Base-by-base conservation (phyloP, 1,140 invertebrate species). In the Zaprionus kolodkinae region DNA sequence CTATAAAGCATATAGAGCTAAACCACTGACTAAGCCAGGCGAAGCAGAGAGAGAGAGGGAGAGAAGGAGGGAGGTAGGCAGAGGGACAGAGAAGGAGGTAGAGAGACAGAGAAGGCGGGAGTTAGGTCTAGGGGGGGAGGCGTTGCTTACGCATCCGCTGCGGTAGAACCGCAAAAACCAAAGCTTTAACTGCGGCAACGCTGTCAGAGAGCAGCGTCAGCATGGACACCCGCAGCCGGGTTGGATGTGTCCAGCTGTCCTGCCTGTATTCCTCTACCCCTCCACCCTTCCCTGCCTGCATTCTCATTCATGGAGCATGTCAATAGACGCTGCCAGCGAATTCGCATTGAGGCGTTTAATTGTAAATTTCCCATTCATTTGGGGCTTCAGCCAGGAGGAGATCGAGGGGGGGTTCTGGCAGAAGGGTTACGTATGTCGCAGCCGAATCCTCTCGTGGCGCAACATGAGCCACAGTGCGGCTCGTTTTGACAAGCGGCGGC, bases 121-220 rank as follows among this genome's bases (percentile, higher is more conserved):
- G 40, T 6, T 7, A 6, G 15, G 17, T 0, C 3, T 2, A 3
- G 17, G 45, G 45, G 45, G 45, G 45, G 45, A 17, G 45, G 9
- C 9, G 15, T 15, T 48, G 70, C 64, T 35, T 50, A 78, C 78
- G 81, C 74, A 78, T 84, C 81, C 81, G 81, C 78, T 50, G 45
- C 10, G 45, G 45, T 50, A 12, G 21, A 83, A 91, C 89, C 89
- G 81, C 89, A 91, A 86, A 88, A 91, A 91, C 89, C 89, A 89
- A 91, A 91, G 84, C 89, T 82, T 82, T 78, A 81, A 81, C 84
- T 76, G 75, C 66, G 56, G 62, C 30, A 66, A 55, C 27, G 3
- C 60, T 52, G 57, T 45, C 48, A 72, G 56, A 67, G 64, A 59
- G 66, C 66, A 12, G 12, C 43, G 68, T 50, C 52, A 50, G 60